Evolutionary conservation across 2,113 vertebrate species (phyloP).

Genomic region (Thermophis baileyi): DNA sequence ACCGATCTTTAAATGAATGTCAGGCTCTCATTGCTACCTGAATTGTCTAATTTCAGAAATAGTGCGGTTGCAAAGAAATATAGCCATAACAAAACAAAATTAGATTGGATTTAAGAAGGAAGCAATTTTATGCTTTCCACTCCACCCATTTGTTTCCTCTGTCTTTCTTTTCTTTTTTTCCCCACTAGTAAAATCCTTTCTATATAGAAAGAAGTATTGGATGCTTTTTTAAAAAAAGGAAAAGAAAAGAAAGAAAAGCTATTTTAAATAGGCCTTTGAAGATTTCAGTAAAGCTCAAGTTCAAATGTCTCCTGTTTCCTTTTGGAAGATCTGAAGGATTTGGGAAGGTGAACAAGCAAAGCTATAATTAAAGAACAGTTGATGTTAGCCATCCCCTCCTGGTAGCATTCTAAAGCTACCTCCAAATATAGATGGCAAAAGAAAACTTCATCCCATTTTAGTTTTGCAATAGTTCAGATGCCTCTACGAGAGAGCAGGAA

Average conservation of each 20-base stretch:
- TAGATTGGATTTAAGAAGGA: conserved; percentile 18
- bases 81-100: neutral
- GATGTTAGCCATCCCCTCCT: conserved; percentile 51
- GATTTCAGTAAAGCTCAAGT: conserved; percentile 39
- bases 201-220: conserved; percentile 19
- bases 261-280: conserved; percentile 59
- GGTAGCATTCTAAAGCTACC: conserved; percentile 51
- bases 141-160: conserved; percentile 4
- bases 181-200: conserved; percentile 37
- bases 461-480: conserved; percentile 62
- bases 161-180: conserved; percentile 20
- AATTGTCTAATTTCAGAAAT: conserved; percentile 12
- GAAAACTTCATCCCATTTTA: conserved; percentile 49
- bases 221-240: neutral
- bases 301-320: conserved; percentile 64
- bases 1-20: neutral
- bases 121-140: conserved; percentile 32
- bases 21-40: neutral
- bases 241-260: conserved; percentile 26
- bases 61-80: neutral
- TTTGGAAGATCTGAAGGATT: conserved; percentile 51
- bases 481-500: conserved; percentile 50
- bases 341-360: conserved; percentile 67
- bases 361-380: conserved; percentile 67
- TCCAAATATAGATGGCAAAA: conserved; percentile 63